Conservation (phyloP, 2,113 vertebrate species). For the Ochotona curzoniae region DNA sequence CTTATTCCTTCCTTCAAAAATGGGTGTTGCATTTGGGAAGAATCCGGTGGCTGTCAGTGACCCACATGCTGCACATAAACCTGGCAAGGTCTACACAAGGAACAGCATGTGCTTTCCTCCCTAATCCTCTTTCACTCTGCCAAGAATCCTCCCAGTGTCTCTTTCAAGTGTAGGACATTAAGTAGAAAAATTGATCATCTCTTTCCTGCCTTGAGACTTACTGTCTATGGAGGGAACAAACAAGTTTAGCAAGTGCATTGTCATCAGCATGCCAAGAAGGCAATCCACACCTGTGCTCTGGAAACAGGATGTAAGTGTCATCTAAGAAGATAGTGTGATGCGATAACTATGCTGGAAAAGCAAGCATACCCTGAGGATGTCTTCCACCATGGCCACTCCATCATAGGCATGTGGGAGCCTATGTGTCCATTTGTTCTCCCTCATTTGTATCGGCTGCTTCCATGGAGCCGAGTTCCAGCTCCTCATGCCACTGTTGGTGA, state of each 20-base stretch:
- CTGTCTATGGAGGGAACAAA: background rate
- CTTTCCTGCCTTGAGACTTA: background rate
- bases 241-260: background rate
- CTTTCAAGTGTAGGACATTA: background rate
- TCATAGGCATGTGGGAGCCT: background rate
- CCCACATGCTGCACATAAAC: background rate
- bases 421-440: no score
- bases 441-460: background rate
- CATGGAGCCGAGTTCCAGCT: background rate
- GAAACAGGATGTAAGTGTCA: background rate
- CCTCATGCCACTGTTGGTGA: background rate
- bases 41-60: background rate
- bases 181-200: background rate
- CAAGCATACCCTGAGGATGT: background rate
- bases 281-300: background rate
- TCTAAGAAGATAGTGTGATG: background rate
- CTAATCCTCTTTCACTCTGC: background rate
- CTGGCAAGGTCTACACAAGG: background rate
- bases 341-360: background rate
- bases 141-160: background rate
- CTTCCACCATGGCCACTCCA: background rate
- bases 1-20: background rate
- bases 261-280: conserved; percentile 19
- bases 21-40: background rate
- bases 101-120: background rate